Evolutionary conservation across 2,113 vertebrate species (phyloP).

Genomic region (Ophthalmotilapia sp.): DNA sequence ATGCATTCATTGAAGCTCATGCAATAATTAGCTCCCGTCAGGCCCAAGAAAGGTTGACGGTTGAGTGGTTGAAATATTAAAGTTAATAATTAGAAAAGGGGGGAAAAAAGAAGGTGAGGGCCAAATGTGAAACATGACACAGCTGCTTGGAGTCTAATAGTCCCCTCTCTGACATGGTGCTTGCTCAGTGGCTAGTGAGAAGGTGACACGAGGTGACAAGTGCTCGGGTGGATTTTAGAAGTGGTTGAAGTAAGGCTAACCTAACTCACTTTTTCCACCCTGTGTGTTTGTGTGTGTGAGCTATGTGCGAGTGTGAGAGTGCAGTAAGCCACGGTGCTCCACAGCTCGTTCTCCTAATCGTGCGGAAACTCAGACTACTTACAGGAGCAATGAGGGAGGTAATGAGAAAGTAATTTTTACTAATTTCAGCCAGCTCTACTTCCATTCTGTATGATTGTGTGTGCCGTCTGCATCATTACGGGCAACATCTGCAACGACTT

Average conservation of each 20-base stretch:
- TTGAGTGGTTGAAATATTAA: slow-evolving; percentile 42
- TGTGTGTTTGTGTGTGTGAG: background rate
- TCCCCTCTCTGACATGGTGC: slow-evolving; percentile 15
- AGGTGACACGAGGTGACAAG: background rate
- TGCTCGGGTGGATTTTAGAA: background rate
- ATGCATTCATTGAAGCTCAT: slow-evolving; percentile 42
- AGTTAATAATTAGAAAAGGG: slow-evolving; percentile 3
- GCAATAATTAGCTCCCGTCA: slow-evolving; percentile 64
- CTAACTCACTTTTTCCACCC: background rate
- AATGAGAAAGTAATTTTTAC: slow-evolving; percentile 81
- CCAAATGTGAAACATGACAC: slow-evolving; percentile 15
- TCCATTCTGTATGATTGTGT: slow-evolving; percentile 68
- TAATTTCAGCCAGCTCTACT: slow-evolving; percentile 71
- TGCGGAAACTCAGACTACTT: slow-evolving; percentile 76
- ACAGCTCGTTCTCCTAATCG: slow-evolving; percentile 70
- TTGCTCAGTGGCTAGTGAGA: slow-evolving; percentile 39
- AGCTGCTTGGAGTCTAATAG: slow-evolving; percentile 22
- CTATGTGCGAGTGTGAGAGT: background rate
- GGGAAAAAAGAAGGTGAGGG: background rate
- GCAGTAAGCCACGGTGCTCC: slow-evolving; percentile 34
- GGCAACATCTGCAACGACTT: slow-evolving; percentile 74
- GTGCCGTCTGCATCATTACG: slow-evolving; percentile 73
- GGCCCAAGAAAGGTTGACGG: slow-evolving; percentile 33
- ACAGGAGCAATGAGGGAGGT: slow-evolving; percentile 79
- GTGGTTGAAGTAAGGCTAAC: background rate